Conservation (phyloP, 2,113 vertebrate genomes). For the Camelus bactrianus region DNA sequence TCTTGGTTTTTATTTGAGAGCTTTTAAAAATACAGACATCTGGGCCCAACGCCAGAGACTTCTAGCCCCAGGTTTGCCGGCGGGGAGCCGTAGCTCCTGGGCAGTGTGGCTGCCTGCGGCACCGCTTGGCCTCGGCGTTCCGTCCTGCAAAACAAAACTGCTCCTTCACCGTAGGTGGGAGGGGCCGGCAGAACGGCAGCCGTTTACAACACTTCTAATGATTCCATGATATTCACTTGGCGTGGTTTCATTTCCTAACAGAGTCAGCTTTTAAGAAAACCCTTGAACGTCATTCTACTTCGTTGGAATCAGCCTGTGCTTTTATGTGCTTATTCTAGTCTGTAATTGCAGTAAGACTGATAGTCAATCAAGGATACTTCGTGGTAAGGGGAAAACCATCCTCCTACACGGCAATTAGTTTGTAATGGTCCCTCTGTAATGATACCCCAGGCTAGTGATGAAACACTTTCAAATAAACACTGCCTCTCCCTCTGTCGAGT, state of each 20-base stretch:
- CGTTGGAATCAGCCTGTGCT: neutral
- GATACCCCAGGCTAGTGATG: neutral
- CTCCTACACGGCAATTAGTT: neutral
- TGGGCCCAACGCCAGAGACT: neutral
- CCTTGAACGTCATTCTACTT: neutral
- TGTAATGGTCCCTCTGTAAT: neutral
- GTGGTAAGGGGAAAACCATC: neutral
- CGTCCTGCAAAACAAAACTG: neutral
- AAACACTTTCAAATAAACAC: conserved; percentile 13
- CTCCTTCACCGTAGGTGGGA: neutral
- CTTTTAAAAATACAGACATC: neutral
- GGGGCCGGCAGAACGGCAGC: neutral
- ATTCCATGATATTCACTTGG: neutral
- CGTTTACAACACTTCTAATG: neutral
- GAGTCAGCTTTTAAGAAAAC: neutral
- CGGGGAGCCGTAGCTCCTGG: neutral
- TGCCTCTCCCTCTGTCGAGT: neutral
- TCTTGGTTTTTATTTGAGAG: neutral
- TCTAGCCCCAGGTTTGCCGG: neutral
- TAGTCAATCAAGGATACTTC: neutral
- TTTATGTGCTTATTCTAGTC: neutral
- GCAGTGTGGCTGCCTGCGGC: neutral
- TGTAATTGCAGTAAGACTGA: neutral
- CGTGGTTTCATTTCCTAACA: neutral
- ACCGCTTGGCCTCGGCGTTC: neutral